A percentile compares a stretch with the other conserved stretches of the same genome.
phyloP scores from a whole-genome alignment of 2,888 invertebrate genomes.

The Agrotis ipsilon region DNA sequence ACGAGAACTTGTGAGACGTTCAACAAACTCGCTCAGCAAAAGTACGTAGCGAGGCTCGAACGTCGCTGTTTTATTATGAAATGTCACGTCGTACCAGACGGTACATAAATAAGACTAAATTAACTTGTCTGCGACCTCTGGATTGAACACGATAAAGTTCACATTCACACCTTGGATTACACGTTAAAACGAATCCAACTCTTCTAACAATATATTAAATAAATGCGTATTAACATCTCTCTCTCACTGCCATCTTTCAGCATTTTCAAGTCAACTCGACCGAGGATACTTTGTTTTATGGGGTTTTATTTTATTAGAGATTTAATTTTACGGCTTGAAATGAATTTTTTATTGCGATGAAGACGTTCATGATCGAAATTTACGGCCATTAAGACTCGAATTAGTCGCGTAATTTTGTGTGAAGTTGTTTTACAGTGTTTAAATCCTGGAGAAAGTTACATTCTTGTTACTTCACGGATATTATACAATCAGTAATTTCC shows the following conservation, averaged over 20 bases:
- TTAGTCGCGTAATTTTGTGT: conserved; percentile 49
- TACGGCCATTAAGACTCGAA: conserved; percentile 39
- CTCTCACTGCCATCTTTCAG: conserved; percentile 18
- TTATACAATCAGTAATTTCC: conserved; percentile 35
- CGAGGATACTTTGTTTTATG: conserved; percentile 41
- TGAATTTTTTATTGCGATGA: conserved; percentile 51
- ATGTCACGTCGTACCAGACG: conserved; percentile 88
- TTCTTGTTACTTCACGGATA: conserved; percentile 30
- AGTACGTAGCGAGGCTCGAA: conserved; percentile 77
- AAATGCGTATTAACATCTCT: conserved; percentile 34
- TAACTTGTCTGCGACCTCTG: conserved; percentile 89
- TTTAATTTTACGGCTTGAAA: conserved; percentile 52
- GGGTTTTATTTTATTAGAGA: conserved; percentile 40
- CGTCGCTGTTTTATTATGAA: conserved; percentile 86
- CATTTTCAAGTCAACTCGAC: conserved; percentile 23
- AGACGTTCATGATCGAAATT: conserved; percentile 50
- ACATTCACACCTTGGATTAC: conserved; percentile 78
- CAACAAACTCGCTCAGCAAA: conserved; percentile 80
- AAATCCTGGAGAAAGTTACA: conserved; percentile 44
- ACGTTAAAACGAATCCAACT: conserved; percentile 53
- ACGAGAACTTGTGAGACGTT: conserved; percentile 79
- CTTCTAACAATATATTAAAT: conserved; percentile 29
- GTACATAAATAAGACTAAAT: conserved; percentile 89
- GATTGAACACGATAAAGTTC: conserved; percentile 78
- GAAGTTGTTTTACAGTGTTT: conserved; percentile 30